Conservation (phyloP, 2,797 vertebrate genomes). For the Myoxocephalus aenaeus region DNA sequence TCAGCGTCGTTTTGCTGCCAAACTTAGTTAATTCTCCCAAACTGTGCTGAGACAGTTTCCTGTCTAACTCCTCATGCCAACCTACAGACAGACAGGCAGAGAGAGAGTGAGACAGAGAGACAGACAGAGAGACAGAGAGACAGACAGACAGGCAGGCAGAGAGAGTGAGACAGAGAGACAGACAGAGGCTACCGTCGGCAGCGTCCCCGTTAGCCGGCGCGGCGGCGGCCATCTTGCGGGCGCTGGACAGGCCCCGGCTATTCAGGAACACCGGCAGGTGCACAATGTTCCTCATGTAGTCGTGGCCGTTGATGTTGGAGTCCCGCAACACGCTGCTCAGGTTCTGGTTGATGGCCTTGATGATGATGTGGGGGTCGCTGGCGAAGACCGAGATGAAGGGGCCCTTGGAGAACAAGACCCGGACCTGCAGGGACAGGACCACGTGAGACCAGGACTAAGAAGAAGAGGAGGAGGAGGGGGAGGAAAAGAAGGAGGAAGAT, state of each 20-base stretch:
- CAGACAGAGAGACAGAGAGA: not conserved
- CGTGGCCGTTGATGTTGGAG: conserved; percentile 98
- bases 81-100: conserved; percentile 71
- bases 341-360: conserved; percentile 99
- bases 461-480: no score
- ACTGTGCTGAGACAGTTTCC: conserved; percentile 95
- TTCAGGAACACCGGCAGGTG: conserved; percentile 97
- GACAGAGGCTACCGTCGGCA: conserved; percentile 81
- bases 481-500: no score
- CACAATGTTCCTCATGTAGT: conserved; percentile 98
- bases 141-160: not conserved
- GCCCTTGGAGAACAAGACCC: conserved; percentile 96
- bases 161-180: not conserved
- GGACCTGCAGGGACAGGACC: conserved; percentile 82
- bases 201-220: conserved; percentile 89
- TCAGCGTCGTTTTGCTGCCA: conserved; percentile 94
- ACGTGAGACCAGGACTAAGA: no score
- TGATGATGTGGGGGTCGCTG: conserved; percentile 98
- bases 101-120: not conserved
- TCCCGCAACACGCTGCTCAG: conserved; percentile 95
- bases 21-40: conserved; percentile 93
- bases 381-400: conserved; percentile 98
- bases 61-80: conserved; percentile 92
- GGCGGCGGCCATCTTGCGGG: conserved; percentile 86
- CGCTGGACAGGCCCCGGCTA: conserved; percentile 91